These are phyloP conservation scores for Tetragnatha montana DNA, from an alignment of 2,888 invertebrate genomes.

Conservation along the genomic window DNA sequence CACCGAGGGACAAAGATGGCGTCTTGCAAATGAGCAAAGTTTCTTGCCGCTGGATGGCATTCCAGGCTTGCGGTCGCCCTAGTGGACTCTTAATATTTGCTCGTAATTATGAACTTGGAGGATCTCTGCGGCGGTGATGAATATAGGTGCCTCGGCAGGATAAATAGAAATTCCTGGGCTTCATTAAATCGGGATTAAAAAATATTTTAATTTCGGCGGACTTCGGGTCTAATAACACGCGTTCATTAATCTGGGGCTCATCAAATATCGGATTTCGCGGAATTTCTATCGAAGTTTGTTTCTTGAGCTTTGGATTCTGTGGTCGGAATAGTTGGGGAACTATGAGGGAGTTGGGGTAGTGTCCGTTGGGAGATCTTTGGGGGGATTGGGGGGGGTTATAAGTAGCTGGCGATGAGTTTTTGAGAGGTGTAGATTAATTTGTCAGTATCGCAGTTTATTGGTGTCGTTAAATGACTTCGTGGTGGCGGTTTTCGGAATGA, in stretches of 20 bases:
- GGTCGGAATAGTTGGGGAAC: too few relatives aligned
- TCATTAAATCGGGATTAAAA: constrained; percentile 23
- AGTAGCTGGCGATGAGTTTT: too few relatives aligned
- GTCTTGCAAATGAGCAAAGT: constrained; percentile 50
- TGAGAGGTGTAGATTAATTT: too few relatives aligned
- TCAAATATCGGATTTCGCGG: not conserved
- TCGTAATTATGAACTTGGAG: constrained; percentile 41
- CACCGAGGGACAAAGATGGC: constrained; percentile 46
- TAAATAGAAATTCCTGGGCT: constrained; percentile 42
- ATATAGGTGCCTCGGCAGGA: constrained; percentile 25
- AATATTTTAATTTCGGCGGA: constrained; percentile 33
- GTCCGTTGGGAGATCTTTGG: too few relatives aligned
- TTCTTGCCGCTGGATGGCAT: constrained; percentile 37
- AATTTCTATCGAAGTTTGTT: not conserved
- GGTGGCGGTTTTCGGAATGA: too few relatives aligned
- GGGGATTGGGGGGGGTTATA: too few relatives aligned
- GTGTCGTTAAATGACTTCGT: too few relatives aligned
- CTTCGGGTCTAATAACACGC: constrained; percentile 5
- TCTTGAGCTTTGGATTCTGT: too few relatives aligned
- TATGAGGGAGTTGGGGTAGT: too few relatives aligned
- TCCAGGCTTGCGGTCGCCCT: constrained; percentile 37
- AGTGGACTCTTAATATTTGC: constrained; percentile 6
- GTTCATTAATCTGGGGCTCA: constrained; percentile 23
- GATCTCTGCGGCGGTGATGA: constrained; percentile 12
- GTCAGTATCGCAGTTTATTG: too few relatives aligned